These are phyloP conservation scores for Scarus forsteni DNA, from an alignment of 2,797 vertebrate genomes.

Conservation along the genomic window DNA sequence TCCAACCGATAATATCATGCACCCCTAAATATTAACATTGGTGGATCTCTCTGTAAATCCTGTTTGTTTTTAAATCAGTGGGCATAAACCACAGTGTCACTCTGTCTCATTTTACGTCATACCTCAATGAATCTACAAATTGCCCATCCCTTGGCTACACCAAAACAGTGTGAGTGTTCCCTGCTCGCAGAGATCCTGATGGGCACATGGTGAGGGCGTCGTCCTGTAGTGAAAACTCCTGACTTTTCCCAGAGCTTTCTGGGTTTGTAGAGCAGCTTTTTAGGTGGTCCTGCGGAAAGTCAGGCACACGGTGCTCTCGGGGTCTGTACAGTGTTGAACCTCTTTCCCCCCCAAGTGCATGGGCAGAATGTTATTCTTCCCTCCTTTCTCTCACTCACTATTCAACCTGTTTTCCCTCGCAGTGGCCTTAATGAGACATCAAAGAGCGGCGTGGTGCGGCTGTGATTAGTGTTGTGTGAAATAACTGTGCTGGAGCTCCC, in stretches of 20 bases:
- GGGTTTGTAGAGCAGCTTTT: conserved; percentile 79
- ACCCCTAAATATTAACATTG: no score
- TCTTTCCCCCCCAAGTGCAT: conserved; percentile 59
- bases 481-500: conserved; percentile 40
- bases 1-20: no score
- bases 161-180: conserved; percentile 53
- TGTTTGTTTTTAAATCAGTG: no score
- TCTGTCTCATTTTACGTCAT: no score
- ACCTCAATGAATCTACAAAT: no score
- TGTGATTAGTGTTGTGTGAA: conserved; percentile 67
- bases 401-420: conserved; percentile 64
- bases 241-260: conserved; percentile 79
- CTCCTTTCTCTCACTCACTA: conserved; percentile 52
- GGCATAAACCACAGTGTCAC: no score
- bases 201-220: conserved; percentile 80
- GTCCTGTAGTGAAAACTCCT: conserved; percentile 72
- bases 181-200: conserved; percentile 58
- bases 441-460: conserved; percentile 62
- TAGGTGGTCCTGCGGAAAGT: conserved; percentile 86
- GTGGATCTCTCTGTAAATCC: no score
- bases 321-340: conserved; percentile 82
- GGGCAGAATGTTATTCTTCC: conserved; percentile 81
- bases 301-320: conserved; percentile 73
- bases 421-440: conserved; percentile 77
- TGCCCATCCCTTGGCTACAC: no score